These are phyloP conservation scores for Dryobota labecula DNA, from an alignment of 2,888 invertebrate species.

Conservation along the genomic window DNA sequence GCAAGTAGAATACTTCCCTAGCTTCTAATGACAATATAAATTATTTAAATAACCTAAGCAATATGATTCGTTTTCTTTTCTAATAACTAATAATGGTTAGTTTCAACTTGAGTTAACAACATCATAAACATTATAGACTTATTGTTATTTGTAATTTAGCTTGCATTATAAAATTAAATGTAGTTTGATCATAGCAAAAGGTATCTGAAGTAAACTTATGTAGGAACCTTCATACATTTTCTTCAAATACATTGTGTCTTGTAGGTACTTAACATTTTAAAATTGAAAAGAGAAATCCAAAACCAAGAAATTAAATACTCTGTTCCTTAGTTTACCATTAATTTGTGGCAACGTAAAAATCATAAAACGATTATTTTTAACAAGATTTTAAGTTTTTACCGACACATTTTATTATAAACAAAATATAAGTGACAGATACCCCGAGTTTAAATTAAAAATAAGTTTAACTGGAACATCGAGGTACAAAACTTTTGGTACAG, in stretches of 20 bases:
- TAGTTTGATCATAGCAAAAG: not conserved
- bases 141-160: not conserved
- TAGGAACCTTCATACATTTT: too few relatives aligned
- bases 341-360: not conserved
- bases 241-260: too few relatives aligned
- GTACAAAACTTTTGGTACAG: not conserved
- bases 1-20: not conserved
- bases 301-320: not conserved
- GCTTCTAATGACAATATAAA: constrained; percentile 34
- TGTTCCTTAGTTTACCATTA: not conserved
- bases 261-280: not conserved
- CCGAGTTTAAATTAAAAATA: not conserved
- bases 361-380: not conserved
- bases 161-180: not conserved
- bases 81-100: not conserved
- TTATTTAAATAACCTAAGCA: constrained; percentile 33
- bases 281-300: not conserved
- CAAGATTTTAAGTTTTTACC: too few relatives aligned
- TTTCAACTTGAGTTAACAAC: constrained; percentile 4
- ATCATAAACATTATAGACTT: not conserved
- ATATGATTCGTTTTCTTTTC: constrained; percentile 3
- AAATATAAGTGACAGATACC: not conserved
- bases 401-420: not conserved
- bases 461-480: not conserved
- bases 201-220: not conserved